A percentile compares a stretch with the other conserved stretches of the same genome.
Evolutionary conservation across 2,797 vertebrate species (phyloP).

Genomic region (Poecilia wingei): DNA sequence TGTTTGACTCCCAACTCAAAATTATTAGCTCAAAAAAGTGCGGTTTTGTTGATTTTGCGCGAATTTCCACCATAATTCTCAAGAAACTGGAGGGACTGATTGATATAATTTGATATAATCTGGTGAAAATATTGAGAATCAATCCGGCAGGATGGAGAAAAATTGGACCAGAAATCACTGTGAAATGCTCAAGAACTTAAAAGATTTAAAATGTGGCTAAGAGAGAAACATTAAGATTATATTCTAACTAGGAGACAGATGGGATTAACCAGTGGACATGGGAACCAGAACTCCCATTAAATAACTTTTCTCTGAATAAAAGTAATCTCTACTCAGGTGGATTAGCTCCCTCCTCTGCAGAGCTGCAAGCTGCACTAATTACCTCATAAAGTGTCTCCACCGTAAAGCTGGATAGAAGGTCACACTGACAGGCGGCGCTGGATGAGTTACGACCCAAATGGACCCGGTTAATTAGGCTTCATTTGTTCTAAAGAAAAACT

Average conservation of each 20-base stretch:
- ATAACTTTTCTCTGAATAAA: neutral
- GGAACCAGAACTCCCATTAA: neutral
- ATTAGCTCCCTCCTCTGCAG: neutral
- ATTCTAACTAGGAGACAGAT: neutral
- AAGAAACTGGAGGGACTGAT: no score
- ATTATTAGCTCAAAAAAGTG: no score
- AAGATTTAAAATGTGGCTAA: neutral
- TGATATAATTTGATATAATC: neutral
- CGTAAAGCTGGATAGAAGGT: constrained; percentile 1
- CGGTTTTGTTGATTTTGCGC: no score
- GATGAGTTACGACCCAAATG: neutral
- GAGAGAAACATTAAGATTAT: neutral
- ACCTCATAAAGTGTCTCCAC: neutral
- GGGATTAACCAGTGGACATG: neutral
- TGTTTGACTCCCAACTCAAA: no score
- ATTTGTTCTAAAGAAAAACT: neutral
- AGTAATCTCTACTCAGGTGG: neutral
- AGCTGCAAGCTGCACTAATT: constrained; percentile 8
- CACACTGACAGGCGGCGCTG: neutral
- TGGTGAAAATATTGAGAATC: neutral
- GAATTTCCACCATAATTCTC: no score
- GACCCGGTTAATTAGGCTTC: constrained; percentile 3
- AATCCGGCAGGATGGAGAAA: neutral
- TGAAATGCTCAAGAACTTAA: neutral
- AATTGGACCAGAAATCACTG: no score